A percentile compares a stretch with the other conserved stretches of the same genome.
Conservation (phyloP, 2,888 invertebrate genomes). For the Rhaphigaster nebulosa region DNA sequence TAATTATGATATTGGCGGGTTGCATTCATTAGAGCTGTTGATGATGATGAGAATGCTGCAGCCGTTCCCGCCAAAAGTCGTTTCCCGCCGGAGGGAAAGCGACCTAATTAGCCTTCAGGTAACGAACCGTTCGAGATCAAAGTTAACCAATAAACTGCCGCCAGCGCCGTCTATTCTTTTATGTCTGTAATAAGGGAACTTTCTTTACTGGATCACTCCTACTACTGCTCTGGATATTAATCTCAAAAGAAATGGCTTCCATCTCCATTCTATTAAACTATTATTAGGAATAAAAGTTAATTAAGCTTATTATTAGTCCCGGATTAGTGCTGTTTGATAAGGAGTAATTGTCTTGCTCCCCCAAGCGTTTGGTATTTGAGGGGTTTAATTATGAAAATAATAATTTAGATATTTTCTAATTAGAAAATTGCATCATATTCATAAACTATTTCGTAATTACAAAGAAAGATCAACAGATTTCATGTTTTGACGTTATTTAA, state of each 20-base stretch:
- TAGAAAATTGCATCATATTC: too few species aligned
- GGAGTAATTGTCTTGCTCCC: too few species aligned
- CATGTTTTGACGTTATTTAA: too few species aligned
- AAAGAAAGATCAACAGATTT: too few species aligned
- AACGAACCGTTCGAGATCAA: not conserved
- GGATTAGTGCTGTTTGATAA: too few species aligned
- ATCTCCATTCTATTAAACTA: not conserved
- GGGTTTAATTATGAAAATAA: too few species aligned
- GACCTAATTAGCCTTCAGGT: not conserved
- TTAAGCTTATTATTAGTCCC: too few species aligned
- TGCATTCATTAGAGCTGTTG: not conserved
- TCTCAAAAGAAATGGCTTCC: not conserved
- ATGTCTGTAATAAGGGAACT: not conserved
- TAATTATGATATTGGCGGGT: not conserved
- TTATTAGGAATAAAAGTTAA: too few species aligned
- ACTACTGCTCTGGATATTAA: not conserved
- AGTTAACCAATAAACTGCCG: not conserved
- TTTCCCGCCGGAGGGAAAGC: not conserved
- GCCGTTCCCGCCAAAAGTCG: not conserved
- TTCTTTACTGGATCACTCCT: not conserved
- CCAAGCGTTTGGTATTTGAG: too few species aligned
- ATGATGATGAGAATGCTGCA: not conserved
- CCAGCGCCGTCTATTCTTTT: not conserved
- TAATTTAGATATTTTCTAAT: too few species aligned
- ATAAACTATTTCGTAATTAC: too few species aligned